Conservation (phyloP, 2,113 vertebrate genomes). For the Siphamia tubifer region DNA sequence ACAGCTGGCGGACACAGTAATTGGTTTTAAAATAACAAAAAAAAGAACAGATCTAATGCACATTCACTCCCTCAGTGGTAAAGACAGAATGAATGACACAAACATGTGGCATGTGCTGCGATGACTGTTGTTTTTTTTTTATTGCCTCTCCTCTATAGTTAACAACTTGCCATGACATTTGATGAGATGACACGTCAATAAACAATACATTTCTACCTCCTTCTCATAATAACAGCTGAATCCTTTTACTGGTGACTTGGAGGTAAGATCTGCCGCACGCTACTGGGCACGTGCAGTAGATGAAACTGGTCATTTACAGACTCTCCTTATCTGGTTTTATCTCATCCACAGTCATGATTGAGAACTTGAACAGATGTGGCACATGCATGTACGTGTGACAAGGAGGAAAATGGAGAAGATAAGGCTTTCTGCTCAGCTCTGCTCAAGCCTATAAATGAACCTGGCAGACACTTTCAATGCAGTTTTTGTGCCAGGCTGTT, state of each 20-base stretch:
- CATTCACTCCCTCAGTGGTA: too few relatives aligned
- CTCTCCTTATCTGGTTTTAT: neutral
- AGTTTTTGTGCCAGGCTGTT: constrained; percentile 57
- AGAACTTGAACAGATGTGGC: neutral
- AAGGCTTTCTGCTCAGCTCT: constrained; percentile 1
- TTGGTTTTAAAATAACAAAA: too few relatives aligned
- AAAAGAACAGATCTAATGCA: too few relatives aligned
- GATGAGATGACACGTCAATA: neutral
- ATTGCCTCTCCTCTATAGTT: neutral
- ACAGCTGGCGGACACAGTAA: too few relatives aligned
- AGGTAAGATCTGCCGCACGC: constrained; percentile 1
- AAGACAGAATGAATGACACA: constrained; percentile 8
- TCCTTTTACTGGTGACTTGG: neutral
- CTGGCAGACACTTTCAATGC: neutral
- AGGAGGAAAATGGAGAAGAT: neutral
- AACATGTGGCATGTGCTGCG: neutral
- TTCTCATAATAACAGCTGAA: too few relatives aligned
- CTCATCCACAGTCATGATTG: neutral
- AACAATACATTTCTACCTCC: too few relatives aligned
- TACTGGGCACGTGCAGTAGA: neutral
- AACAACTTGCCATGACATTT: neutral
- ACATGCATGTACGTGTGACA: constrained; percentile 36
- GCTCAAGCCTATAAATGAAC: neutral
- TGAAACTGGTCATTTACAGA: neutral
- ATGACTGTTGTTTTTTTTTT: neutral